A percentile compares a stretch with the other conserved stretches of the same genome.
Conservation (phyloP, 2,888 invertebrate species). For the Gryllus longicercus region DNA sequence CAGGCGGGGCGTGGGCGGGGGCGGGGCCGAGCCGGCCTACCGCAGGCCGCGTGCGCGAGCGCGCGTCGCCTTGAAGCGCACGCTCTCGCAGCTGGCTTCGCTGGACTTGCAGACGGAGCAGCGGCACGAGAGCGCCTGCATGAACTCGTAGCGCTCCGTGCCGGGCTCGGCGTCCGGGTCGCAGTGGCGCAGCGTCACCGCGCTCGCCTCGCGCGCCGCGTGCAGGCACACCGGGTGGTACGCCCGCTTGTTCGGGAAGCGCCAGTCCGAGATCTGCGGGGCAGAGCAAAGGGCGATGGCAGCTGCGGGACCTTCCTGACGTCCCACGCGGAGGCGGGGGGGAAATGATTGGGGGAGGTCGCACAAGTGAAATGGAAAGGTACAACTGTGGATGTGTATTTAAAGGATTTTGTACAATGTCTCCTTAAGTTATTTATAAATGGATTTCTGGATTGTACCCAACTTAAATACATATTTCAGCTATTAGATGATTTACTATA, state of each 20-base stretch:
- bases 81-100: conserved; percentile 68
- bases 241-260: conserved; percentile 82
- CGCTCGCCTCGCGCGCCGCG: conserved; percentile 62
- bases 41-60: conserved; percentile 37
- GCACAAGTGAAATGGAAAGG: too few species aligned
- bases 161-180: conserved; percentile 68
- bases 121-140: conserved; percentile 73
- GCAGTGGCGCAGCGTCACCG: conserved; percentile 67
- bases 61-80: conserved; percentile 53
- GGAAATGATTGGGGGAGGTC: conserved; percentile 4
- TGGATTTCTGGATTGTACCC: too few species aligned
- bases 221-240: conserved; percentile 84
- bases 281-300: background rate
- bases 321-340: background rate
- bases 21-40: background rate
- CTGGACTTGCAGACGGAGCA: conserved; percentile 68
- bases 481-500: too few species aligned
- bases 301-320: background rate
- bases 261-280: conserved; percentile 75
- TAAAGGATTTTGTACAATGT: too few species aligned
- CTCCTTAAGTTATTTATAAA: too few species aligned
- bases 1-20: background rate
- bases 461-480: too few species aligned
- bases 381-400: too few species aligned
- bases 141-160: conserved; percentile 69